A percentile compares a stretch with the other conserved stretches of the same genome.
These are phyloP conservation scores for Rhinichthys klamathensis DNA, from an alignment of 2,113 vertebrate species.

Conservation along the genomic window DNA sequence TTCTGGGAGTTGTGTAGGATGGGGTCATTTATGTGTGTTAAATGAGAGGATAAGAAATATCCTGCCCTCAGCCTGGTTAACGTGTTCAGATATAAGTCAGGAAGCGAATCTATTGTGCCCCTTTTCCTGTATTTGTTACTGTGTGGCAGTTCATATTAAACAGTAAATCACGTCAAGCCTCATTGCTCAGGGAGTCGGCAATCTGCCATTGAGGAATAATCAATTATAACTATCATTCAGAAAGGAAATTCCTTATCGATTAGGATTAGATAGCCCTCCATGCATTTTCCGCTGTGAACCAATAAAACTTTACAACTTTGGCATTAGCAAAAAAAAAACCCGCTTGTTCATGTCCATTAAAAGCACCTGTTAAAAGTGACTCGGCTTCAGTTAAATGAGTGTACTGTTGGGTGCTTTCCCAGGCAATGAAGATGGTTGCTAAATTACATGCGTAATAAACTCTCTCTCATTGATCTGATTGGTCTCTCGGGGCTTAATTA, in stretches of 20 bases:
- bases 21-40: slow-evolving; percentile 1
- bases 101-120: slow-evolving; percentile 30
- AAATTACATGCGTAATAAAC: slow-evolving; percentile 26
- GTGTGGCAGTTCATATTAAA: slow-evolving; percentile 27
- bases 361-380: slow-evolving; percentile 34
- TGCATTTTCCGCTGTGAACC: not conserved
- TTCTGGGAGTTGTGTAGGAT: not conserved
- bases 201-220: slow-evolving; percentile 22
- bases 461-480: slow-evolving; percentile 26
- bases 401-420: slow-evolving; percentile 32
- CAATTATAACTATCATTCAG: slow-evolving; percentile 9
- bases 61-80: not conserved
- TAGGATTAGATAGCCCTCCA: not conserved
- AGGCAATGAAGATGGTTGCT: not conserved
- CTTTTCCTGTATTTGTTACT: slow-evolving; percentile 39
- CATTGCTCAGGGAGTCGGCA: slow-evolving; percentile 23
- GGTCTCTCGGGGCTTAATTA: slow-evolving; percentile 13
- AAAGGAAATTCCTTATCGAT: slow-evolving; percentile 30
- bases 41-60: slow-evolving; percentile 1
- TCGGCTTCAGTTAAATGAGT: not conserved
- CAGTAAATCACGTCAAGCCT: slow-evolving; percentile 11
- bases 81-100: not conserved
- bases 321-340: not conserved
- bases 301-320: slow-evolving; percentile 23
- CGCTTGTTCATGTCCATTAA: not conserved